Conservation (phyloP, 53 echinoderm and acorn worm genomes). For the Temnopleurus reevesii region DNA sequence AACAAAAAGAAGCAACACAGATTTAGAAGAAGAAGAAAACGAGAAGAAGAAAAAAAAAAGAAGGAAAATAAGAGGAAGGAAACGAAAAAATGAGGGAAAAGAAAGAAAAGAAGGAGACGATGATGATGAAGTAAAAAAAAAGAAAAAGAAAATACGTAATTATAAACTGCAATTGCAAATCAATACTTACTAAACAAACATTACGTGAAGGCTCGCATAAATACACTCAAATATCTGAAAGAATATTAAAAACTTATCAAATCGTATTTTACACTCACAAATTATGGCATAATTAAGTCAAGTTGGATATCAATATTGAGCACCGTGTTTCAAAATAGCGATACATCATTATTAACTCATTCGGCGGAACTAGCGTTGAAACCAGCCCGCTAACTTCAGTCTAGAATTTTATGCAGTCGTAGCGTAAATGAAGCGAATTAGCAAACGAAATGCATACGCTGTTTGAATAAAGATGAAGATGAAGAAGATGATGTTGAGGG, state of each 20-base stretch:
- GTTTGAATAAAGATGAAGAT: conserved; percentile 41
- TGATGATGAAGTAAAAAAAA: background rate
- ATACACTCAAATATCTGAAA: too few species aligned
- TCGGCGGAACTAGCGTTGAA: conserved; percentile 16
- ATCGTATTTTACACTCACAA: too few species aligned
- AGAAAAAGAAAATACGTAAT: background rate
- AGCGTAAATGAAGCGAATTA: conserved; percentile 1
- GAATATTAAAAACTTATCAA: too few species aligned
- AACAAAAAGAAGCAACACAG: too few species aligned
- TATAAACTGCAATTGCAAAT: too few species aligned
- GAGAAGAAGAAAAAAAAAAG: background rate
- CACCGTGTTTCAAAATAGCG: conserved; percentile 30
- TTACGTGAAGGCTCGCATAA: too few species aligned
- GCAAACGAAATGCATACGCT: conserved; percentile 2
- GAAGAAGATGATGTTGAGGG: background rate
- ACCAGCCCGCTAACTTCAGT: conserved; percentile 1
- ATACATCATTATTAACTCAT: background rate
- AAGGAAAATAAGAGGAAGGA: background rate
- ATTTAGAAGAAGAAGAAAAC: too few species aligned
- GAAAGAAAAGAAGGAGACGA: background rate
- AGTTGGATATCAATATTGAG: conserved; percentile 14
- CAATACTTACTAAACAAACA: too few species aligned
- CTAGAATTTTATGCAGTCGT: background rate
- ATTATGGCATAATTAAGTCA: conserved; percentile 7
- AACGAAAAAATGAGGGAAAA: background rate